phyloP scores from a whole-genome alignment of 2,797 vertebrate species.

The Eptatretus atami region DNA sequence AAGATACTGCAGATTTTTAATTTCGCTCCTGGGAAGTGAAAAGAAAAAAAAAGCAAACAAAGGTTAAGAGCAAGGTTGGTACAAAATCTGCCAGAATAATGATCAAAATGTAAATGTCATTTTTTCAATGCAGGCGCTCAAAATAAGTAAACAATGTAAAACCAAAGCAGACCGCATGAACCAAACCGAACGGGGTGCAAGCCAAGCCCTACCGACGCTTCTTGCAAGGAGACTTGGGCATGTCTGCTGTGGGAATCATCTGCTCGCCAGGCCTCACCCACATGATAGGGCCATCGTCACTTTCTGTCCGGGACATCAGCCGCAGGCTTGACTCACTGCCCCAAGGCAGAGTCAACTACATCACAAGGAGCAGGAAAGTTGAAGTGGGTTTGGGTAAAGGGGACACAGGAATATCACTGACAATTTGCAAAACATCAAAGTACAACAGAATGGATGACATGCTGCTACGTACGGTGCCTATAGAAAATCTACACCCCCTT shows the following conservation, averaged over 20 bases:
- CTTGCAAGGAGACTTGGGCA: slow-evolving; percentile 96
- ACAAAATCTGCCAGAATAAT: too few species aligned
- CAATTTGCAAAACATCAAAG: too few species aligned
- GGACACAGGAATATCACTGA: too few species aligned
- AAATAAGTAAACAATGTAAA: neutral
- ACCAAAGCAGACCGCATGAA: neutral
- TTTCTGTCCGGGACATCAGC: slow-evolving; percentile 73
- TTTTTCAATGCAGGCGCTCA: slow-evolving; percentile 9
- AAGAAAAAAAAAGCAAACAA: slow-evolving; percentile 5
- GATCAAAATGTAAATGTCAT: neutral
- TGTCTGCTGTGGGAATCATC: slow-evolving; percentile 88
- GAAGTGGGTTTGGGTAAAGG: neutral
- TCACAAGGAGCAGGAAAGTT: neutral
- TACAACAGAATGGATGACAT: too few species aligned
- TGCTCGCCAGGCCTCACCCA: slow-evolving; percentile 92
- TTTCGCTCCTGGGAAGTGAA: slow-evolving; percentile 70
- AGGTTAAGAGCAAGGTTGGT: slow-evolving; percentile 6
- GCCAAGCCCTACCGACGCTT: slow-evolving; percentile 36
- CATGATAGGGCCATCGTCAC: slow-evolving; percentile 88
- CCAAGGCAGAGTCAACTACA: slow-evolving; percentile 83
- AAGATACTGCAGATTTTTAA: slow-evolving; percentile 90
- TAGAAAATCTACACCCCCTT: too few species aligned
- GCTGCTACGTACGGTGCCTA: too few species aligned
- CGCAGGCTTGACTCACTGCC: slow-evolving; percentile 63
- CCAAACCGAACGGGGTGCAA: slow-evolving; percentile 5